Conservation (phyloP, 2,113 vertebrate genomes). For the Spea bombifrons region DNA sequence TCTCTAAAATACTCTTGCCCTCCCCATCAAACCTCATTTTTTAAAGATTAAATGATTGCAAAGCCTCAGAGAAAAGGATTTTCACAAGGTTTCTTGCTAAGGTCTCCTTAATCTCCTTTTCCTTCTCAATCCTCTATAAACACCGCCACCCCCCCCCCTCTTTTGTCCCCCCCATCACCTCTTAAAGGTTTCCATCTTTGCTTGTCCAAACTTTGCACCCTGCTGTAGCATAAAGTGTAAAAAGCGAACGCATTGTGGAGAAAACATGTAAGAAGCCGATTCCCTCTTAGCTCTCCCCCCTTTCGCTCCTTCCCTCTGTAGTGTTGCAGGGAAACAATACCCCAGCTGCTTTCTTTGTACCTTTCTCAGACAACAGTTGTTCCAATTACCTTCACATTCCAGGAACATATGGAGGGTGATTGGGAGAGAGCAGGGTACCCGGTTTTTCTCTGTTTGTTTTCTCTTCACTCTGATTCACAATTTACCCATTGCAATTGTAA, state of each 20-base stretch:
- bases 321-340: conserved; percentile 63
- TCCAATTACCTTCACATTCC: conserved; percentile 63
- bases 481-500: conserved; percentile 24
- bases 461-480: conserved; percentile 12
- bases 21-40: conserved; percentile 39
- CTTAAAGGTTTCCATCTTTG: conserved; percentile 55
- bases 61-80: conserved; percentile 43
- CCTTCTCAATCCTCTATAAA: background rate
- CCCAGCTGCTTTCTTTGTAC: conserved; percentile 71
- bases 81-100: conserved; percentile 43
- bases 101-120: conserved; percentile 38
- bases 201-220: conserved; percentile 47
- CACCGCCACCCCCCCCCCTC: background rate
- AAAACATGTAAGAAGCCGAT: conserved; percentile 47
- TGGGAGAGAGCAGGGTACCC: conserved; percentile 47
- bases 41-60: conserved; percentile 46
- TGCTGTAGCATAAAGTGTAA: conserved; percentile 53
- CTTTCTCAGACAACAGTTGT: conserved; percentile 68
- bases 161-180: conserved; percentile 51
- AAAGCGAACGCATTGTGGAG: conserved; percentile 49
- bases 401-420: conserved; percentile 67
- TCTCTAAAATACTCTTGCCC: conserved; percentile 38
- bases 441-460: conserved; percentile 47
- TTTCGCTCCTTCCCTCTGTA: conserved; percentile 46
- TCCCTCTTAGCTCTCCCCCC: conserved; percentile 28